Evolutionary conservation across 2,113 vertebrate genomes (phyloP).

Genomic region (Myrmophylax atrothorax): DNA sequence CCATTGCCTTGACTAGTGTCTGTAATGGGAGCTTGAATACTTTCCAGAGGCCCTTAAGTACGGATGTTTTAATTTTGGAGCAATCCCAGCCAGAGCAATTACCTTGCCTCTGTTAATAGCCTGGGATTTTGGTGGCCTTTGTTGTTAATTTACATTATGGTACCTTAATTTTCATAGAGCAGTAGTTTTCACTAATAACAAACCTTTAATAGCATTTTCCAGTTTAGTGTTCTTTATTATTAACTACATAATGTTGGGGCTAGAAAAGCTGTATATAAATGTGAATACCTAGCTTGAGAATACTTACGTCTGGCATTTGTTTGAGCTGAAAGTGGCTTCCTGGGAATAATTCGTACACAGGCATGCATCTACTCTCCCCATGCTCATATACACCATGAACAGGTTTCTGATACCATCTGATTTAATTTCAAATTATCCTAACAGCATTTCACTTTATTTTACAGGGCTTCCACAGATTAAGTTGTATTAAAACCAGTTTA

Average conservation of each 20-base stretch:
- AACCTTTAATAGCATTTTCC: conserved; percentile 39
- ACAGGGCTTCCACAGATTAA: background rate
- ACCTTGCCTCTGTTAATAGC: background rate
- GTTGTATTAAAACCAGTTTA: conserved; percentile 54
- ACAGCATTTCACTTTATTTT: conserved; percentile 36
- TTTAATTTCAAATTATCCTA: conserved; percentile 50
- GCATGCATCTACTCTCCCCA: background rate
- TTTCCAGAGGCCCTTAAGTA: background rate
- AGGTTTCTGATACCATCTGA: conserved; percentile 22
- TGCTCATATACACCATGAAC: background rate
- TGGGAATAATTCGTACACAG: background rate
- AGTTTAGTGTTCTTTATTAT: conserved; percentile 25
- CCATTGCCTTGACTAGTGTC: background rate
- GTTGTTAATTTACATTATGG: conserved; percentile 31
- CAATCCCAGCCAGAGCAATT: background rate
- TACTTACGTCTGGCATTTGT: conserved; percentile 44
- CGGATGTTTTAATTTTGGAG: background rate
- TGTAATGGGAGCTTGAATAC: background rate
- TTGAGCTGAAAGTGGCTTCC: conserved; percentile 49
- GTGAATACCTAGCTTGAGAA: conserved; percentile 18
- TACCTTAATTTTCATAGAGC: conserved; percentile 25
- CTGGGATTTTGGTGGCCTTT: background rate
- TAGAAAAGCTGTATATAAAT: conserved; percentile 34
- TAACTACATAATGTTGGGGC: background rate
- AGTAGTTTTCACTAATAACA: conserved; percentile 14